These are phyloP conservation scores for Sipunculus nudus DNA, from an alignment of 2,888 invertebrate genomes.

Conservation along the genomic window DNA sequence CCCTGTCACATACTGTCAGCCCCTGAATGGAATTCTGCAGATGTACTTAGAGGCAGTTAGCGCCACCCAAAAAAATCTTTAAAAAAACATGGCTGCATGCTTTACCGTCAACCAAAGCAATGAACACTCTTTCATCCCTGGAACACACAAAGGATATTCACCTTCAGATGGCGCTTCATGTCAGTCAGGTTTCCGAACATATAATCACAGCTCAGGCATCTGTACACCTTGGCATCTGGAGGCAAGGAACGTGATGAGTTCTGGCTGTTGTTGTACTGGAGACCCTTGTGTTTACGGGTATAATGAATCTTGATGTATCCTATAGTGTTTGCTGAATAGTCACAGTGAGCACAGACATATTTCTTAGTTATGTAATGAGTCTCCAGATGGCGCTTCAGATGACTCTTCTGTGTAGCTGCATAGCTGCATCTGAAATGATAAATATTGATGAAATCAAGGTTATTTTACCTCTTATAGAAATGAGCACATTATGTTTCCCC, in stretches of 20 bases:
- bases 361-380: conserved; percentile 60
- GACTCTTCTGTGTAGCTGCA: conserved; percentile 61
- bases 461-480: no score
- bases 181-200: conserved; percentile 64
- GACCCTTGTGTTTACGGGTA: conserved; percentile 50
- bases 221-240: conserved; percentile 44
- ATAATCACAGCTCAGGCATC: conserved; percentile 64
- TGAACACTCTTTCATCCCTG: no score
- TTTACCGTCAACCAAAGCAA: no score
- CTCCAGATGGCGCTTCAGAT: conserved; percentile 63
- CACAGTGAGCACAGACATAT: conserved; percentile 60
- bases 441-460: no score
- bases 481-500: no score
- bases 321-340: conserved; percentile 62
- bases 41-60: no score
- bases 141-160: no score
- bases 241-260: conserved; percentile 8
- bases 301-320: conserved; percentile 65
- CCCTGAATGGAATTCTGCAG: no score
- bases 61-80: no score
- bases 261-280: conserved; percentile 32
- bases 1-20: no score
- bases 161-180: conserved; percentile 61
- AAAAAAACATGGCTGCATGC: no score
- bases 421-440: conserved; percentile 58